Percentiles rank a stretch among this genome's conserved stretches.
Evolutionary conservation across 2,888 invertebrate genomes (phyloP).

Genomic region (Achlya flavicornis): DNA sequence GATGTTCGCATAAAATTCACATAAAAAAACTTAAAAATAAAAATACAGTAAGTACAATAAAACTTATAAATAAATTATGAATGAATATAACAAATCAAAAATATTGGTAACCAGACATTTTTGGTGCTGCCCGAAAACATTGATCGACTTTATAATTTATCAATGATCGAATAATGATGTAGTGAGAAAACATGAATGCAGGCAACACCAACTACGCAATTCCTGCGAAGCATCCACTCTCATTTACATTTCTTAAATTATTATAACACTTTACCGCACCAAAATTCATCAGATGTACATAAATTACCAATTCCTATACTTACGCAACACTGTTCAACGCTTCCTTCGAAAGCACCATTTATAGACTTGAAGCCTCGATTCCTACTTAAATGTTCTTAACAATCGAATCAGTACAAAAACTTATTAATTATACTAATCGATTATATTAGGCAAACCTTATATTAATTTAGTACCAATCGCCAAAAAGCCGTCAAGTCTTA

Average conservation of each 20-base stretch:
- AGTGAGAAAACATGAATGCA: not conserved
- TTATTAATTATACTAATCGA: slow-evolving; percentile 2
- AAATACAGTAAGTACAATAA: not conserved
- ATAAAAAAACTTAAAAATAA: not conserved
- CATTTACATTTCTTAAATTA: too few relatives aligned
- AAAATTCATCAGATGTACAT: too few relatives aligned
- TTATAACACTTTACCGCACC: too few relatives aligned
- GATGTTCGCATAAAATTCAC: slow-evolving; percentile 10
- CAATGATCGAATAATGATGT: too few relatives aligned
- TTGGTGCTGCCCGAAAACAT: slow-evolving; percentile 1
- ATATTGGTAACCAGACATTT: not conserved
- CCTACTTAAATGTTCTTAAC: not conserved
- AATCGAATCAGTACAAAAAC: not conserved
- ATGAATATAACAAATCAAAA: not conserved
- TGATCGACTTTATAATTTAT: not conserved
- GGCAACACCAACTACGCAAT: not conserved
- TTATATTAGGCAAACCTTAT: slow-evolving; percentile 2
- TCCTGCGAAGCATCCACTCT: not conserved
- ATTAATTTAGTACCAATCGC: not conserved
- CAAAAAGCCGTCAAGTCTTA: not conserved
- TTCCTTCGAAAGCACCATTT: too few relatives aligned
- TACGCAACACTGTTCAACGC: too few relatives aligned
- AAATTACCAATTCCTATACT: too few relatives aligned
- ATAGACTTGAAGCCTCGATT: not conserved
- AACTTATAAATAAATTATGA: not conserved